These are phyloP conservation scores for Cercopithecus diana DNA, from an alignment of 2,797 vertebrate genomes.

Conservation along the genomic window DNA sequence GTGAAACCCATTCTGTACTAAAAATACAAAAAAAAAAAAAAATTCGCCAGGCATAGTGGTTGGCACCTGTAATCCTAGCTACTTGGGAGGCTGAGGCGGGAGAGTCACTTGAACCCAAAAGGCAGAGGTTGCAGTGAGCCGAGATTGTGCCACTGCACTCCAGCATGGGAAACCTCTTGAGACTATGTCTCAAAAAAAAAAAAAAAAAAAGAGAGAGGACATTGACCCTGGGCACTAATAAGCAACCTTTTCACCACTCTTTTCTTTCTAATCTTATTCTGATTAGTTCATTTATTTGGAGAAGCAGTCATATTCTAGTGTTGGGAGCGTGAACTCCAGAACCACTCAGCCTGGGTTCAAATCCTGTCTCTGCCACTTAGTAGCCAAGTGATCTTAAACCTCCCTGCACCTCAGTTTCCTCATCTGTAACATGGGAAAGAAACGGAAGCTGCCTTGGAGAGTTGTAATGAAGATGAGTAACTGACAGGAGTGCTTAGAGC, in stretches of 20 bases:
- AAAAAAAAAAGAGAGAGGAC: not conserved
- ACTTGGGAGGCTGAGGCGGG: too few relatives aligned
- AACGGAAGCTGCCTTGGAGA: not conserved
- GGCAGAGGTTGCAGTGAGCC: too few relatives aligned
- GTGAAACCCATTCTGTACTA: not conserved
- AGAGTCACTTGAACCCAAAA: too few relatives aligned
- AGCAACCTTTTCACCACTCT: not conserved
- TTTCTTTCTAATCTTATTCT: not conserved
- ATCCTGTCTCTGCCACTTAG: not conserved
- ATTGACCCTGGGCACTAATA: accelerated
- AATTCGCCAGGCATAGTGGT: too few relatives aligned
- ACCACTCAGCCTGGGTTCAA: not conserved
- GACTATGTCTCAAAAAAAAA: too few relatives aligned
- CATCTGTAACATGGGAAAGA: not conserved
- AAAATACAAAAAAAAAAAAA: not conserved
- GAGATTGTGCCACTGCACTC: too few relatives aligned
- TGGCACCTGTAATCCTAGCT: too few relatives aligned
- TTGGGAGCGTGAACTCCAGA: not conserved
- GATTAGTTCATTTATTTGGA: not conserved
- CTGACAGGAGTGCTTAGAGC: accelerated
- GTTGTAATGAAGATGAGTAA: not conserved
- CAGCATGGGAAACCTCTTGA: too few relatives aligned
- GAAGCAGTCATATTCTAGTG: not conserved
- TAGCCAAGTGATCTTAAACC: not conserved
- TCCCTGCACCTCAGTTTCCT: not conserved